Evolutionary conservation across 2,113 vertebrate genomes (phyloP).

Genomic region (Cynocephalus volans): DNA sequence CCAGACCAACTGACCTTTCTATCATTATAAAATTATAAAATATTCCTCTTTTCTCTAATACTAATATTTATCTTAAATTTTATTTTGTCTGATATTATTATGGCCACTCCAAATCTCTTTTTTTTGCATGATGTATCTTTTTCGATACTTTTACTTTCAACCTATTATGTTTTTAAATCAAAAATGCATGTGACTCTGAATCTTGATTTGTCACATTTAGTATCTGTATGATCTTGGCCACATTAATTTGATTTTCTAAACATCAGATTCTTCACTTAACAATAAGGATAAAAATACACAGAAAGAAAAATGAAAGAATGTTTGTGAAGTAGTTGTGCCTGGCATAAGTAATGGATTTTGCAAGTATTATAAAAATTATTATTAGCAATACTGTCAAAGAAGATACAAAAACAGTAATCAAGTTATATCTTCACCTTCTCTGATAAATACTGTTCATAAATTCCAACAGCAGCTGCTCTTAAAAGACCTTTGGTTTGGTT

Average conservation of each 20-base stretch:
- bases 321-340: not conserved
- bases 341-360: constrained; percentile 9
- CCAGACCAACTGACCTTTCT: not conserved
- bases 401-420: not conserved
- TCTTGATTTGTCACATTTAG: constrained; percentile 21
- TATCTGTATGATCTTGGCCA: constrained; percentile 33
- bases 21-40: constrained; percentile 36
- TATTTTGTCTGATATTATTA: constrained; percentile 19
- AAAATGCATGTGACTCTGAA: not conserved
- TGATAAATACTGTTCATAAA: constrained; percentile 99
- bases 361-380: constrained; percentile 6
- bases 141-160: not conserved
- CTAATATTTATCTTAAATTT: constrained; percentile 18
- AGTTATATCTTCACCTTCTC: constrained; percentile 91
- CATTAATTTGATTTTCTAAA: constrained; percentile 63
- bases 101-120: not conserved
- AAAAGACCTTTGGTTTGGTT: constrained; percentile 96
- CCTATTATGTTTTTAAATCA: not conserved
- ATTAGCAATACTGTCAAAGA: not conserved
- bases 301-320: not conserved
- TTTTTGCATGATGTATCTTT: constrained; percentile 47
- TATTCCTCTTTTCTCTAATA: not conserved
- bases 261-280: constrained; percentile 31
- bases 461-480: constrained; percentile 96
- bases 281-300: constrained; percentile 9